Conservation (phyloP, 2,888 invertebrate species). For the Noctuana brunneofusca region DNA sequence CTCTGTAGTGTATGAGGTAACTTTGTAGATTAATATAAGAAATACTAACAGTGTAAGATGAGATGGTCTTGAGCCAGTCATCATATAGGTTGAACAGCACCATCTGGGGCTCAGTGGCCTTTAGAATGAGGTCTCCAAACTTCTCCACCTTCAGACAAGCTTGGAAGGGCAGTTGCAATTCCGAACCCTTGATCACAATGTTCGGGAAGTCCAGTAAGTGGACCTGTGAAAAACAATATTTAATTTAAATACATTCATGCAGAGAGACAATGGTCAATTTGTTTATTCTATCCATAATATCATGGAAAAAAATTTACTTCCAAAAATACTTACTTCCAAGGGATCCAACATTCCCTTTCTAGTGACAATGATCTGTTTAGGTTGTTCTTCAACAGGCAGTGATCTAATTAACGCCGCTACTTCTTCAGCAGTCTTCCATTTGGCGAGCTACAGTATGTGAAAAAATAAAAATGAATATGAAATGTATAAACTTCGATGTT, state of each 20-base stretch:
- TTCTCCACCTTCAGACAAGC: constrained; percentile 99
- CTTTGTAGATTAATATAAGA: not conserved
- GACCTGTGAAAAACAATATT: constrained; percentile 76
- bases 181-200: constrained; percentile 99
- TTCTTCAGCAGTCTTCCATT: constrained; percentile 99
- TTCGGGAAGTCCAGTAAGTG: constrained; percentile 99
- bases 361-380: constrained; percentile 99
- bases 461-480: not conserved
- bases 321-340: constrained; percentile 90
- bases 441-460: constrained; percentile 87
- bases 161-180: constrained; percentile 98
- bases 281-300: too few species aligned
- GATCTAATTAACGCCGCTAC: constrained; percentile 99
- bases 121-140: constrained; percentile 98
- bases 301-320: too few species aligned
- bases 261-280: too few species aligned
- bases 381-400: constrained; percentile 99
- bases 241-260: not conserved
- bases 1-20: too few species aligned
- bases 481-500: not conserved
- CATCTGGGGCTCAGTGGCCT: constrained; percentile 99
- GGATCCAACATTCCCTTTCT: constrained; percentile 99
- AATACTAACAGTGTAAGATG: constrained; percentile 93
- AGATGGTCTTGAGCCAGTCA: constrained; percentile 99
- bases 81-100: constrained; percentile 99